phyloP scores from a whole-genome alignment of 2,797 vertebrate species.

The Saguinus oedipus region DNA sequence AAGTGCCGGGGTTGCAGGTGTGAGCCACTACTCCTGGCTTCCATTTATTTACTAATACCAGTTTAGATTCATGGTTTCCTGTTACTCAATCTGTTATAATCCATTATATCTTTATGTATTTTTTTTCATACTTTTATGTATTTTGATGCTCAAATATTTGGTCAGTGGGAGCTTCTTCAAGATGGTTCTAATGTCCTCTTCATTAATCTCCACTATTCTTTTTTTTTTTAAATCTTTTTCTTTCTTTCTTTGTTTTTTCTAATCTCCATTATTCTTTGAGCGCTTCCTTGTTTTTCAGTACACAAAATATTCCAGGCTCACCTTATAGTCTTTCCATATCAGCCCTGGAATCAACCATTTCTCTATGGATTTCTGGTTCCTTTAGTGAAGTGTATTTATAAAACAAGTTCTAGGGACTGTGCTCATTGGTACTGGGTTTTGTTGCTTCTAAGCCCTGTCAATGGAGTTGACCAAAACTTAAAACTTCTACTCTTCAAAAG shows the following conservation, averaged over 20 bases:
- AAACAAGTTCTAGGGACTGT: not conserved
- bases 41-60: not conserved
- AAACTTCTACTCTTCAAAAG: not conserved
- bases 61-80: not conserved
- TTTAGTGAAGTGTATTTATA: not conserved
- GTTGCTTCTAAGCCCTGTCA: not conserved
- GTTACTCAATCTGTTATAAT: not conserved
- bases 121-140: not conserved
- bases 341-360: not conserved
- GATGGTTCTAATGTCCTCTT: not conserved
- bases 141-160: not conserved
- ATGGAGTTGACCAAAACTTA: not conserved
- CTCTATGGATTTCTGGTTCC: not conserved
- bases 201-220: not conserved
- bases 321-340: not conserved
- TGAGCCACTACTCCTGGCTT: too few species aligned
- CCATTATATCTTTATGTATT: not conserved
- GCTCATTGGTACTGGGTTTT: not conserved
- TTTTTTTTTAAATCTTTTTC: too few species aligned
- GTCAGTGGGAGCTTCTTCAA: not conserved
- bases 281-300: not conserved
- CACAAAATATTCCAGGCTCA: not conserved
- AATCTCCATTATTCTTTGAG: not conserved
- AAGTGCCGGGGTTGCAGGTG: too few species aligned
- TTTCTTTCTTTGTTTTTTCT: too few species aligned